Conservation (phyloP, 2,113 vertebrate species). For the Emydocephalus ijimae region DNA sequence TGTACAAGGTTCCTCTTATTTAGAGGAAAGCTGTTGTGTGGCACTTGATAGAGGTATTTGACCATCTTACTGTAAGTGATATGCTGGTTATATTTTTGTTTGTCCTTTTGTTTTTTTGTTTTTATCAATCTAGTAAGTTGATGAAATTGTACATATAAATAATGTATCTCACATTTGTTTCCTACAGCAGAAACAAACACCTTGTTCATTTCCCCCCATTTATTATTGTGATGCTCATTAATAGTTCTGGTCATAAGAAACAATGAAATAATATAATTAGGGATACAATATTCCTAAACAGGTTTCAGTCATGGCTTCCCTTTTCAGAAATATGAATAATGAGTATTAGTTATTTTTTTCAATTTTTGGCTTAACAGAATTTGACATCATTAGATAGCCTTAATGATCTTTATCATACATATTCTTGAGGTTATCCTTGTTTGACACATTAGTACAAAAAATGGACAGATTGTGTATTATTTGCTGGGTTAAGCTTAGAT, state of each 20-base stretch:
- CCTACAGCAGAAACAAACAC: not conserved
- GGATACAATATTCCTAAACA: not conserved
- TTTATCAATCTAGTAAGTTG: conserved; percentile 9
- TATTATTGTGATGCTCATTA: not conserved
- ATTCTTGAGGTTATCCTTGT: not conserved
- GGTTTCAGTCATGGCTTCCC: not conserved
- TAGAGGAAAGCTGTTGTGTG: not conserved
- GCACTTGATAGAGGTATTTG: not conserved
- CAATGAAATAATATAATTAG: not conserved
- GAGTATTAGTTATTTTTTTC: not conserved
- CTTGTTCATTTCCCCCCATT: not conserved
- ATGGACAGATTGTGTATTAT: not conserved
- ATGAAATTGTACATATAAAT: conserved; percentile 2
- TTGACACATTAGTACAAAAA: not conserved
- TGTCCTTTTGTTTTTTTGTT: conserved; percentile 22
- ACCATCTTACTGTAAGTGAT: not conserved
- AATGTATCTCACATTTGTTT: not conserved
- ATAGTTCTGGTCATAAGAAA: not conserved
- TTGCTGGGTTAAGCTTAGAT: not conserved
- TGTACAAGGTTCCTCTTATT: conserved; percentile 29
- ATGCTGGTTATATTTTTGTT: not conserved
- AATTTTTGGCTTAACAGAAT: not conserved
- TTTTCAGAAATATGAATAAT: not conserved
- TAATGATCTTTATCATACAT: not conserved
- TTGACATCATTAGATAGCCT: not conserved